Conservation (phyloP, 2,888 invertebrate species). For the Tetragnatha montana region DNA sequence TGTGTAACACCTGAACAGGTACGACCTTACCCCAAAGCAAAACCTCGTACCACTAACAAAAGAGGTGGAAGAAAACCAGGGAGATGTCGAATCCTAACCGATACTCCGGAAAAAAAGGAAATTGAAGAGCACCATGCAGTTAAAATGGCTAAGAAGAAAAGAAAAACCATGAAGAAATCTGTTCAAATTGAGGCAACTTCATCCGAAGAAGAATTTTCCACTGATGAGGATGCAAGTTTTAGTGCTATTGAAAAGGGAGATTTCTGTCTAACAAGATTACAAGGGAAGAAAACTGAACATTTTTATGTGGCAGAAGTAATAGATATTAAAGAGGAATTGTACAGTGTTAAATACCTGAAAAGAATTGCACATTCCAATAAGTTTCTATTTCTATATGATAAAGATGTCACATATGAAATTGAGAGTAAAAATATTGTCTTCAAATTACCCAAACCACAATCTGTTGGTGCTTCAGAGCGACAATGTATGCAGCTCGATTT, state of each 20-base stretch:
- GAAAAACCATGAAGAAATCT: background rate
- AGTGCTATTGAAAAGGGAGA: conserved; percentile 26
- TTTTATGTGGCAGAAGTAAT: conserved; percentile 18
- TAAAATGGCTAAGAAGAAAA: conserved; percentile 36
- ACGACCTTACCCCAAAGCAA: conserved; percentile 38
- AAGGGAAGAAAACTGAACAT: conserved; percentile 27
- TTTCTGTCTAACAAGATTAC: conserved; percentile 25
- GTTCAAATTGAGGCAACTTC: background rate
- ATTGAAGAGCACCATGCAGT: conserved; percentile 24
- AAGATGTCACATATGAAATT: conserved; percentile 10
- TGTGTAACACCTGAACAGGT: conserved; percentile 39
- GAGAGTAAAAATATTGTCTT: conserved; percentile 16
- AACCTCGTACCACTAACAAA: conserved; percentile 19
- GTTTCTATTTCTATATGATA: conserved; percentile 4
- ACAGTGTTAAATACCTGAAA: conserved; percentile 25
- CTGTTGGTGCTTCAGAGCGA: conserved; percentile 22
- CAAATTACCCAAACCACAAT: conserved; percentile 18
- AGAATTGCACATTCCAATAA: conserved; percentile 12
- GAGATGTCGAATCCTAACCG: conserved; percentile 35
- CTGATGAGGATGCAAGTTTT: conserved; percentile 7
- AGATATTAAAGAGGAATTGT: conserved; percentile 7
- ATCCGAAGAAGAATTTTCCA: conserved; percentile 9
- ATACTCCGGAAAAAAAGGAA: conserved; percentile 39
- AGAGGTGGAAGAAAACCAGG: conserved; percentile 39
- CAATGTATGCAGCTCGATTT: conserved; percentile 11